A percentile compares a stretch with the other conserved stretches of the same genome.
Conservation (phyloP, 1,140 invertebrate species). For the Drosophila melanogaster region Release_6_plus_ISO1_MT NT_033777.3:21756501-21757000, state of each 20-base stretch:
- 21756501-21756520: conserved; percentile 87
- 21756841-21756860: conserved; percentile 73
- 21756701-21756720: conserved; percentile 87
- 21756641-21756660: conserved; percentile 92
- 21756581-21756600: conserved; percentile 86
- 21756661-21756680: conserved; percentile 85
- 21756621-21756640: conserved; percentile 91
- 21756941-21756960: conserved; percentile 84
- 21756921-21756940: conserved; percentile 85
- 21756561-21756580: conserved; percentile 88
- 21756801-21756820: conserved; percentile 66
- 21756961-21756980: conserved; percentile 62
- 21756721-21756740: conserved; percentile 87
- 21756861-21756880: conserved; percentile 35
- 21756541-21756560: conserved; percentile 93
- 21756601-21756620: conserved; percentile 86
- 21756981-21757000: conserved; percentile 85
- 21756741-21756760: conserved; percentile 88
- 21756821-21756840: conserved; percentile 55
- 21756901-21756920: conserved; percentile 85
- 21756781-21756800: conserved; percentile 68
- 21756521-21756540: conserved; percentile 89
- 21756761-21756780: conserved; percentile 84
- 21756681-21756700: conserved; percentile 85
- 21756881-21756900: conserved; percentile 81